Evolutionary conservation across 2,888 invertebrate genomes (phyloP).

Genomic region (Pogonocherus hispidulus): DNA sequence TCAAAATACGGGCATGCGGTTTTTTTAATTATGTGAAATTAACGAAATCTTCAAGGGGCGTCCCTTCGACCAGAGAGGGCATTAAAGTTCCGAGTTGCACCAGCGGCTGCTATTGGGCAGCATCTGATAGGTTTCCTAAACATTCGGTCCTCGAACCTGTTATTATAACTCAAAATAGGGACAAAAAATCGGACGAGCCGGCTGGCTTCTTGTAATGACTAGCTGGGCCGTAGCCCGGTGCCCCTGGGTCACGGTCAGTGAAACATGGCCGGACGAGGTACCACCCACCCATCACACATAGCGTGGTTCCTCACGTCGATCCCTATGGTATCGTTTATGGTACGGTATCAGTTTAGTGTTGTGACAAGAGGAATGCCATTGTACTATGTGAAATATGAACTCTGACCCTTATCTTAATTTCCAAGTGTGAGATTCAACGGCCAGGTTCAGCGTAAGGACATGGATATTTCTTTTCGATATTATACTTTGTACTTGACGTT

Average conservation of each 20-base stretch:
- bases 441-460: background rate
- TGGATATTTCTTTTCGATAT: background rate
- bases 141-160: constrained; percentile 62
- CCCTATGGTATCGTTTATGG: background rate
- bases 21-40: background rate
- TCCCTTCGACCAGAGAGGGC: constrained; percentile 1
- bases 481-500: too few species aligned
- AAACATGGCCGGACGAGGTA: constrained; percentile 45
- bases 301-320: constrained; percentile 16
- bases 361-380: constrained; percentile 15
- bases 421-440: background rate
- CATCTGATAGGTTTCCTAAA: constrained; percentile 55
- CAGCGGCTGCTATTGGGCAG: constrained; percentile 28
- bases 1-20: background rate
- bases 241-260: constrained; percentile 47
- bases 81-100: constrained; percentile 28
- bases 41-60: constrained; percentile 8
- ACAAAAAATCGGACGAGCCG: constrained; percentile 50
- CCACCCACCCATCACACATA: constrained; percentile 46
- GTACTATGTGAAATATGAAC: constrained; percentile 12
- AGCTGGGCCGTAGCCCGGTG: constrained; percentile 44
- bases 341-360: constrained; percentile 11
- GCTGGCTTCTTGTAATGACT: constrained; percentile 38
- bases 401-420: background rate
- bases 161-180: constrained; percentile 62